phyloP scores from a whole-genome alignment of 2,888 invertebrate species.

The Labia minor region DNA sequence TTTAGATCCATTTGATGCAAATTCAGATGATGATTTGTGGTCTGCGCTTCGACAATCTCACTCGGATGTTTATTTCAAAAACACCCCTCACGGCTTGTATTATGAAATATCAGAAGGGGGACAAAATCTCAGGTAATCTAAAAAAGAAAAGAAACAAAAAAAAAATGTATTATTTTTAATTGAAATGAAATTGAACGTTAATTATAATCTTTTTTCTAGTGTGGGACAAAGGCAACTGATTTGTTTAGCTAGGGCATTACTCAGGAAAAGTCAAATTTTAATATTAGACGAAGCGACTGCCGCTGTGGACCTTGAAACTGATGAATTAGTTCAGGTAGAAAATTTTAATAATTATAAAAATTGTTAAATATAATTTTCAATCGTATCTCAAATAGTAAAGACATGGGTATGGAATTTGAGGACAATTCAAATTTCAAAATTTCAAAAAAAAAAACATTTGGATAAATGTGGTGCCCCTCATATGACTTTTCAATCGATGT shows the following conservation, averaged over 20 bases:
- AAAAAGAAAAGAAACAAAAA: neutral
- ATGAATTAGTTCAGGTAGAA: conserved; percentile 39
- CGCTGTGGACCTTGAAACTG: conserved; percentile 45
- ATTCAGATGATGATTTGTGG: conserved; percentile 44
- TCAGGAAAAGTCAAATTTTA: conserved; percentile 41
- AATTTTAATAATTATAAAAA: conserved; percentile 22
- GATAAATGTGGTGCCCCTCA: no score
- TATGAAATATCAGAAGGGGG: conserved; percentile 35
- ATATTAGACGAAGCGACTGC: conserved; percentile 43
- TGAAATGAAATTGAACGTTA: neutral
- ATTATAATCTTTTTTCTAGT: conserved; percentile 27
- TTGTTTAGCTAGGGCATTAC: conserved; percentile 40
- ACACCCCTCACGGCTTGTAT: conserved; percentile 30
- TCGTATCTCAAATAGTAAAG: neutral
- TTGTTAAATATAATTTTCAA: neutral
- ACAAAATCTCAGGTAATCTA: conserved; percentile 31
- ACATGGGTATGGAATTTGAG: neutral
- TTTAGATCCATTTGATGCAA: conserved; percentile 43
- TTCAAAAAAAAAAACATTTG: no score
- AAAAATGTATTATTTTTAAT: neutral
- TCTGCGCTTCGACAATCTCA: conserved; percentile 42
- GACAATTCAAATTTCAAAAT: no score
- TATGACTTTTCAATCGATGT: no score
- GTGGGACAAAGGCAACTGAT: conserved; percentile 43
- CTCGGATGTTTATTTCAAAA: conserved; percentile 34